Evolutionary conservation across 2,888 invertebrate species (phyloP).

Genomic region (Ferdinandea cuprea): DNA sequence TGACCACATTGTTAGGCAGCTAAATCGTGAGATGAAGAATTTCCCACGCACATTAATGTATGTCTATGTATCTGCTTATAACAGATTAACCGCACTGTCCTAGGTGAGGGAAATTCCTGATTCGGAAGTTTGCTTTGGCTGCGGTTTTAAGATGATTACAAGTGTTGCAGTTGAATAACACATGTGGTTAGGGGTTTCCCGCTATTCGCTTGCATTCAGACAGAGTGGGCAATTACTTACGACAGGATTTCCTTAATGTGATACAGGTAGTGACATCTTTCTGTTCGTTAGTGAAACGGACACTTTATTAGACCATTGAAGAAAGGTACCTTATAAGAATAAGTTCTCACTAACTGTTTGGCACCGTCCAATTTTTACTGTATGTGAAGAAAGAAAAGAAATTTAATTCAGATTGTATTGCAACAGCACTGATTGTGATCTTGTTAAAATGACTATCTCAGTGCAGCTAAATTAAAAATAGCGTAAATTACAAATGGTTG

Average conservation of each 20-base stretch:
- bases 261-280: conserved; percentile 44
- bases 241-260: background rate
- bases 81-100: conserved; percentile 60
- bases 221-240: background rate
- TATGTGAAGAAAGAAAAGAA: no score
- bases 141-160: conserved; percentile 64
- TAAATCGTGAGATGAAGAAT: conserved; percentile 20
- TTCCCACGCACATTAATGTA: conserved; percentile 54
- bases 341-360: no score
- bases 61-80: conserved; percentile 38
- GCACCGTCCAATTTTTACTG: no score
- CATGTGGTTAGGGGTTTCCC: conserved; percentile 51
- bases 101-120: conserved; percentile 63
- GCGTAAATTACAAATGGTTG: no score
- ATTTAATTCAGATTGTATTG: no score
- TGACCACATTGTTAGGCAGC: conserved; percentile 12
- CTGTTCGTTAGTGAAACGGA: background rate
- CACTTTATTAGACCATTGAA: no score
- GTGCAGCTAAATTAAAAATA: no score
- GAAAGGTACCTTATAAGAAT: background rate
- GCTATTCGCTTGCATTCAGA: background rate
- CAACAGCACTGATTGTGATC: no score
- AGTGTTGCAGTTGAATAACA: conserved; percentile 57
- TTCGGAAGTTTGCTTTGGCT: conserved; percentile 58
- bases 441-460: no score